Conservation (phyloP, 1,140 invertebrate genomes). For the Trachymyrmex septentrionalis region DNA sequence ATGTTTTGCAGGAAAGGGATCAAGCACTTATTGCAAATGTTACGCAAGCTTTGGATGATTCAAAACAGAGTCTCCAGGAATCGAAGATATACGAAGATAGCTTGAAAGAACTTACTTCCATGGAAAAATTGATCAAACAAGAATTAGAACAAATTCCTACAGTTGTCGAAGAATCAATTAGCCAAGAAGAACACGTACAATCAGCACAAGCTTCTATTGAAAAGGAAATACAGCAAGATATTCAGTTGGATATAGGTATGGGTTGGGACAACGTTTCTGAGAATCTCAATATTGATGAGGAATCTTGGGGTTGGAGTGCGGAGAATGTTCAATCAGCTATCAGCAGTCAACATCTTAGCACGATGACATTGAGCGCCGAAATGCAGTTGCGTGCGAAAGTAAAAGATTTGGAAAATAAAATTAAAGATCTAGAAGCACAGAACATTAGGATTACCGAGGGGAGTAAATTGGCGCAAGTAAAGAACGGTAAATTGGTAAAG, state of each 20-base stretch:
- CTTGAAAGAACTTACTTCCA: constrained; percentile 12
- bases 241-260: constrained; percentile 64
- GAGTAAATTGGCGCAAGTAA: constrained; percentile 88
- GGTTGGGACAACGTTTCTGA: constrained; percentile 75
- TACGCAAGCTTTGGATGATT: constrained; percentile 39
- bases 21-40: constrained; percentile 55
- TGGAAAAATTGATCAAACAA: constrained; percentile 7
- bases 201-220: constrained; percentile 17
- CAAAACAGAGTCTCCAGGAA: not conserved
- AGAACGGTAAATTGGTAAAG: constrained; percentile 90
- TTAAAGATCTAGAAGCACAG: constrained; percentile 86
- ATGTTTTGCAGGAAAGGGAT: constrained; percentile 59
- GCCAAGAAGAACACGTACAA: constrained; percentile 22
- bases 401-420: constrained; percentile 84
- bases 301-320: constrained; percentile 88
- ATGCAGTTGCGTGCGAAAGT: constrained; percentile 80
- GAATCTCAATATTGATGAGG: constrained; percentile 84
- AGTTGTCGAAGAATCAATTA: not conserved
- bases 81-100: not conserved
- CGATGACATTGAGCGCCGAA: constrained; percentile 60
- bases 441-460: constrained; percentile 87
- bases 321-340: constrained; percentile 85
- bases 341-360: constrained; percentile 76
- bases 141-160: not conserved
- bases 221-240: not conserved